phyloP scores from a whole-genome alignment of 1,140 invertebrate species.

The Drosophila arizonae region DNA sequence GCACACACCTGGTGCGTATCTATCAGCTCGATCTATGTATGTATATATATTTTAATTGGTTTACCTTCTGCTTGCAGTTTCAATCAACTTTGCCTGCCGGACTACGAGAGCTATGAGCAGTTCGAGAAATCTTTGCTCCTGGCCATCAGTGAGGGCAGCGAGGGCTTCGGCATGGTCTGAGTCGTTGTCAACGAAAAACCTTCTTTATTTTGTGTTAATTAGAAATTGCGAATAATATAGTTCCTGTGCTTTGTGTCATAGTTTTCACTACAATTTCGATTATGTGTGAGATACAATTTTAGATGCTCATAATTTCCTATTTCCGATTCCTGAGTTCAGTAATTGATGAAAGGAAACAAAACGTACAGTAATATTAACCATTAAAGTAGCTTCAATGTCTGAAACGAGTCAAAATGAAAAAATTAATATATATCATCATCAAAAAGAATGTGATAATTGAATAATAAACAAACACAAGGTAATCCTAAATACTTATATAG shows the following conservation, averaged over 20 bases:
- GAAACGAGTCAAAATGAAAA: constrained; percentile 20
- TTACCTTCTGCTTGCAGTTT: constrained; percentile 86
- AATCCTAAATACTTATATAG: constrained; percentile 65
- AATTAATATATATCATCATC: constrained; percentile 78
- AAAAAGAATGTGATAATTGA: constrained; percentile 81
- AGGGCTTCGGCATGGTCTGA: constrained; percentile 97
- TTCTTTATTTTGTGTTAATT: constrained; percentile 41
- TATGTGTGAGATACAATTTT: too few relatives aligned
- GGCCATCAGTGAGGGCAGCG: constrained; percentile 96
- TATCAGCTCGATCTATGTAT: not conserved
- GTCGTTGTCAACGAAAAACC: not conserved
- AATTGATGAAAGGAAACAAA: too few relatives aligned
- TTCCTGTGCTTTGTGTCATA: constrained; percentile 66
- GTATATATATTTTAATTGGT: not conserved
- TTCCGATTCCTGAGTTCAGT: too few relatives aligned
- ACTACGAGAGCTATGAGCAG: constrained; percentile 96
- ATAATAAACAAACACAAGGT: constrained; percentile 77
- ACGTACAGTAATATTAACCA: too few relatives aligned
- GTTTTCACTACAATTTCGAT: too few relatives aligned
- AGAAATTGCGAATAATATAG: constrained; percentile 61
- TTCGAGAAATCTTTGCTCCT: constrained; percentile 94
- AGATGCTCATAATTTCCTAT: too few relatives aligned
- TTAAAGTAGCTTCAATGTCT: not conserved
- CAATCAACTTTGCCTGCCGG: constrained; percentile 97
- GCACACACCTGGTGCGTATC: constrained; percentile 93